Percentiles rank a stretch among this genome's conserved stretches.
Conservation (phyloP, 2,113 vertebrate genomes). For the Centrocercus urophasianus region DNA sequence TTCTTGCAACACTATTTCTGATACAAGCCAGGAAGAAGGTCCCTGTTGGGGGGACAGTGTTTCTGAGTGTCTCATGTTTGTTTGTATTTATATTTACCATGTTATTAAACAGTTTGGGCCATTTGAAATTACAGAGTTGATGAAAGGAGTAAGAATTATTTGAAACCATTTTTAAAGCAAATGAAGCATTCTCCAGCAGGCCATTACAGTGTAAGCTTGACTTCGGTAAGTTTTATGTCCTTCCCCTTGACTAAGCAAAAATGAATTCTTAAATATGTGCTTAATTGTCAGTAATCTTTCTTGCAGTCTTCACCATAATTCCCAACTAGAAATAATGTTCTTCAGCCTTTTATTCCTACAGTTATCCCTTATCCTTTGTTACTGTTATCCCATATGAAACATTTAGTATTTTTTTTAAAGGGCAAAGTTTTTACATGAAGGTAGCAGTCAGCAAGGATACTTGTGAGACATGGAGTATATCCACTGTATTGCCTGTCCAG, state of each 20-base stretch:
- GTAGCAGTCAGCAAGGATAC: not conserved
- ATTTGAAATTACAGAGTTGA: slow-evolving; percentile 75
- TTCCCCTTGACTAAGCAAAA: not conserved
- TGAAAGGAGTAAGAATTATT: slow-evolving; percentile 78
- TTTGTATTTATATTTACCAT: fast-evolving
- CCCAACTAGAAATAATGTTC: not conserved
- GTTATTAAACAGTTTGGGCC: not conserved
- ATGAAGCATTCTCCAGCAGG: slow-evolving; percentile 67
- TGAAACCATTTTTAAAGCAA: slow-evolving; percentile 71
- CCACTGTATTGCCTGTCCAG: not conserved
- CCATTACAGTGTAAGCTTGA: slow-evolving; percentile 58
- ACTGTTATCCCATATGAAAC: not conserved
- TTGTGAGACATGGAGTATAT: not conserved
- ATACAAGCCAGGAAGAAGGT: no score
- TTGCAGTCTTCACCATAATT: not conserved
- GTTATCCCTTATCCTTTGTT: not conserved
- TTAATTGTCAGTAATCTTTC: not conserved
- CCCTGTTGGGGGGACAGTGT: no score
- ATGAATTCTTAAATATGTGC: not conserved
- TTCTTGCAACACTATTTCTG: no score
- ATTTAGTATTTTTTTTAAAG: not conserved
- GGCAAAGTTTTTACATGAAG: not conserved
- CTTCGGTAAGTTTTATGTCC: slow-evolving; percentile 69
- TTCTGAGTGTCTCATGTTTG: not conserved
- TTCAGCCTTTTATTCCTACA: not conserved